Conservation (phyloP, 2,797 vertebrate species). For the Pyrrhura leucotis region DNA sequence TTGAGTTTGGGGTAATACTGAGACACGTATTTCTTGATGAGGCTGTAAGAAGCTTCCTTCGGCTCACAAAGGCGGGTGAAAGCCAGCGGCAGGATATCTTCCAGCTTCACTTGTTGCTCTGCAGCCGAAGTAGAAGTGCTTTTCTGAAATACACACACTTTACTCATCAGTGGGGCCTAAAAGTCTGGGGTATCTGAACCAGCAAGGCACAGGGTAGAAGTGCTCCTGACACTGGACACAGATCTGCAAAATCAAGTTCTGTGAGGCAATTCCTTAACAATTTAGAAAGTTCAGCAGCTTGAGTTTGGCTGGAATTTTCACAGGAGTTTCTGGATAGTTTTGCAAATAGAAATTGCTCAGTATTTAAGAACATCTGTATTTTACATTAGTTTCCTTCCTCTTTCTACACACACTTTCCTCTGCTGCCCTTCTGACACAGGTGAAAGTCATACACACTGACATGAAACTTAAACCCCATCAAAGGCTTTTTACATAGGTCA, state of each 20-base stretch:
- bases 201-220: background rate
- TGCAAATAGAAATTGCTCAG: background rate
- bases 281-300: background rate
- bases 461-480: background rate
- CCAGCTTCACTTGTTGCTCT: conserved; percentile 87
- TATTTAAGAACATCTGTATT: background rate
- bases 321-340: background rate
- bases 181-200: background rate
- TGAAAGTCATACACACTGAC: background rate
- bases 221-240: background rate
- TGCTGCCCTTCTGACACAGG: background rate
- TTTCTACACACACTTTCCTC: background rate
- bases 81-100: conserved; percentile 92
- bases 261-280: background rate
- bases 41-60: conserved; percentile 96
- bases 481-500: background rate
- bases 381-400: background rate
- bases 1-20: conserved; percentile 95
- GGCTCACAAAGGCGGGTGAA: conserved; percentile 97
- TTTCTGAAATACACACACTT: conserved; percentile 71
- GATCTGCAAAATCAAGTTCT: background rate
- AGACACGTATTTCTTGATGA: conserved; percentile 96
- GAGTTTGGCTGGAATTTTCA: background rate
- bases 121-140: conserved; percentile 38
- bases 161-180: background rate